Conservation (phyloP, 2,113 vertebrate genomes). For the Pogonocichla stellata region DNA sequence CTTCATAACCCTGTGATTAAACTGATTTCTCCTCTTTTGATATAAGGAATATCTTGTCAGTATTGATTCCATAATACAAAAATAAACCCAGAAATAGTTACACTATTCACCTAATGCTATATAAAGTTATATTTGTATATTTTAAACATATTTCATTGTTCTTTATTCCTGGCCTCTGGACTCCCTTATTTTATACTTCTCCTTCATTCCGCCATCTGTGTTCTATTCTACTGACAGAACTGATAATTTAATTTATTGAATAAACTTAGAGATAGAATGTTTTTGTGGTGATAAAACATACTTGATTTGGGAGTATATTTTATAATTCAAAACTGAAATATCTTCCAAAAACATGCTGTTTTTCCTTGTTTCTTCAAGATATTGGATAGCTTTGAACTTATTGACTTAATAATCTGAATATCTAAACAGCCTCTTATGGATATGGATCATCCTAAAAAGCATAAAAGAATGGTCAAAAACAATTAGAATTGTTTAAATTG, state of each 20-base stretch:
- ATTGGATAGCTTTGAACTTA: neutral
- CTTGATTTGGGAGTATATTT: neutral
- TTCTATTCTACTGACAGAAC: neutral
- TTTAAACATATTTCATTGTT: neutral
- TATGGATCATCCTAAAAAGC: neutral
- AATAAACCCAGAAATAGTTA: neutral
- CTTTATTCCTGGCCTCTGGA: neutral
- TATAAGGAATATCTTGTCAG: neutral
- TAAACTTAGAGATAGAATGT: neutral
- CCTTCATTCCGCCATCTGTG: neutral
- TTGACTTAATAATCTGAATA: neutral
- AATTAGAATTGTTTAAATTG: neutral
- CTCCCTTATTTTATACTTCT: neutral
- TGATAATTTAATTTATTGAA: neutral
- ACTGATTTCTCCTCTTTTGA: neutral
- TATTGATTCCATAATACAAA: neutral
- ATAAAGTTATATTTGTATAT: neutral
- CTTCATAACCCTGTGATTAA: neutral
- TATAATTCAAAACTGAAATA: neutral
- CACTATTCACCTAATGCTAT: neutral
- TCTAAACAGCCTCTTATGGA: neutral
- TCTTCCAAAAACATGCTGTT: neutral
- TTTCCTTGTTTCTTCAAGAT: neutral
- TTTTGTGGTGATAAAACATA: neutral
- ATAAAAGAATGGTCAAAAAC: neutral